These are phyloP conservation scores for Platycercus adscitus DNA, from an alignment of 2,113 vertebrate species.

Conservation along the genomic window DNA sequence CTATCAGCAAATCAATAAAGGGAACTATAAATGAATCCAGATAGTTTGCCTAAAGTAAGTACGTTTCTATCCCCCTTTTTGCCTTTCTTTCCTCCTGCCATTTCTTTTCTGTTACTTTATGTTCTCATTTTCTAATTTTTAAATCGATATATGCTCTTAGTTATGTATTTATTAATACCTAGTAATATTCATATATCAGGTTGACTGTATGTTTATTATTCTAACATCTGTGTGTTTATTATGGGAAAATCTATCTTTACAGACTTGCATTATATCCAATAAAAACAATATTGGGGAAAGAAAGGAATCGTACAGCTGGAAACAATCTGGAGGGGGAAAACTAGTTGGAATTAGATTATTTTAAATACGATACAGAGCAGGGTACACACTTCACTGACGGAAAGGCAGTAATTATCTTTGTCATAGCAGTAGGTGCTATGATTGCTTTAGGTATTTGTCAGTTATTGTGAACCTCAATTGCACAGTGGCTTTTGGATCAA, in stretches of 20 bases:
- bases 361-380: constrained; percentile 52
- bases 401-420: constrained; percentile 44
- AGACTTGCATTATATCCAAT: constrained; percentile 46
- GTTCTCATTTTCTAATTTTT: neutral
- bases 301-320: constrained; percentile 36
- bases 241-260: constrained; percentile 60
- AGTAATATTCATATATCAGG: constrained; percentile 33
- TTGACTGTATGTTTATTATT: constrained; percentile 49
- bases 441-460: constrained; percentile 51
- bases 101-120: neutral
- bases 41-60: constrained; percentile 27
- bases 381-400: neutral
- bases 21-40: constrained; percentile 52
- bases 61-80: neutral
- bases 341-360: constrained; percentile 58
- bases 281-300: constrained; percentile 45
- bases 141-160: neutral
- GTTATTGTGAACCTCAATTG: neutral
- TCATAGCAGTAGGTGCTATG: constrained; percentile 49
- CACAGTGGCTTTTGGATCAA: neutral
- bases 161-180: constrained; percentile 28
- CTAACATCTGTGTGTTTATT: constrained; percentile 62
- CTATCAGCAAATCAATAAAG: constrained; percentile 47
- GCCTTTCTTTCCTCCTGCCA: neutral
- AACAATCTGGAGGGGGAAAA: constrained; percentile 52